Evolutionary conservation across 2,113 vertebrate species (phyloP), one percentile per base, ranked within the genome.

Genomic region (Gracilinanus agilis): DNA sequence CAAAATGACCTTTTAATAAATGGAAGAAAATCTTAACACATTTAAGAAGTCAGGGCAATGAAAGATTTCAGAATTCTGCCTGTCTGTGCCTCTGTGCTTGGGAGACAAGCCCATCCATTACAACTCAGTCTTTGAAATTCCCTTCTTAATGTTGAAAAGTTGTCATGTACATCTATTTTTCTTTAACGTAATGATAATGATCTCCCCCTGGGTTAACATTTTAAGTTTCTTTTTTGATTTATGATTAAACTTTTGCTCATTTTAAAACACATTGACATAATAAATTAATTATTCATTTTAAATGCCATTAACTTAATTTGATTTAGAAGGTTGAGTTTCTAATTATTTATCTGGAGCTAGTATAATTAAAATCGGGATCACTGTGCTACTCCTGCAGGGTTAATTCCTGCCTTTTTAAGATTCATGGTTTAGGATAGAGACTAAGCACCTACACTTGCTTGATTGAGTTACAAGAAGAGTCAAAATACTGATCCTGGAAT

Each of bases 131-230:
- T 93, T 95, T 89, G 92, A 94, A 97, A 93, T 96, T 95, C 96
- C 94, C 97, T 96, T 92, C 27, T 93, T 95, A 90, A 88, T 75
- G 56, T 58, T 94, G 58, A 97, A 97, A 95, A 96, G 91, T 96
- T 83, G 95, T 94, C 92, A 96, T 90, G 94, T 93, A 96, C 54
- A 88, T 91, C 12, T 55, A 21, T 7, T 92, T 90, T 96, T 93
- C 89, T 54, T 88, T 91, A 95, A 94, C 91, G 94, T 75, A 95
- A 96, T 2, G 0, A 0, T 16, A 29, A 67, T 92, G 24, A 34
- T 55, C 53, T 11, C 9, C 10, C 49, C 19, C 34, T 88, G 1
- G 49, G 0, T 0, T 0, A 94, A 92, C 13, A 96, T 95, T 83
- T 93, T 91, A 96, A 96, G 67, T 90, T 0, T 40, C 89, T 54